Percentiles rank a stretch among this genome's conserved stretches.
Evolutionary conservation across 2,797 vertebrate genomes (phyloP).

Genomic region (Centropyge bicolor): DNA sequence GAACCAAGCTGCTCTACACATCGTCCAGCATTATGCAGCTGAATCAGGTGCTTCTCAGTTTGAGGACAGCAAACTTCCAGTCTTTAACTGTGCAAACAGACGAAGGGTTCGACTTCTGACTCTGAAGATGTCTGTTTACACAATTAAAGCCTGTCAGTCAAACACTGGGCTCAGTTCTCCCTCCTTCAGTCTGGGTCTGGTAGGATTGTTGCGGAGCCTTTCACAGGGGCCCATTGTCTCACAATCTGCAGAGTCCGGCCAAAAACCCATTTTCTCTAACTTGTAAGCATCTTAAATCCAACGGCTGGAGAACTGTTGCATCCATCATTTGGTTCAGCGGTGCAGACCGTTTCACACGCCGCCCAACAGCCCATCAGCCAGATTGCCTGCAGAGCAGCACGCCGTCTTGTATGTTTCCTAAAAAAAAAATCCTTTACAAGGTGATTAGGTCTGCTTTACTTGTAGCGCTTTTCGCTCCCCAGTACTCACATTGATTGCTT

Average conservation of each 20-base stretch:
- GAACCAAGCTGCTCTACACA: background rate
- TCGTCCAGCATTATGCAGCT: background rate
- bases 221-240: background rate
- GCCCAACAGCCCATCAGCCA: conserved; percentile 26
- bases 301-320: conserved; percentile 15
- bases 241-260: background rate
- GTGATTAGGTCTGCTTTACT: conserved; percentile 68
- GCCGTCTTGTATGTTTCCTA: conserved; percentile 23
- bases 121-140: background rate
- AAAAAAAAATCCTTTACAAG: conserved; percentile 46
- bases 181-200: background rate
- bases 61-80: background rate
- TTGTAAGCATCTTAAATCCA: conserved; percentile 7
- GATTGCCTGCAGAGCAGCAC: conserved; percentile 23
- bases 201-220: background rate
- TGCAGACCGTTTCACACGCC: conserved; percentile 31
- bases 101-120: background rate
- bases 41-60: background rate
- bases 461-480: conserved; percentile 48
- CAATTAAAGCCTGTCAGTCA: background rate
- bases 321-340: conserved; percentile 30
- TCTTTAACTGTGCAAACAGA: background rate
- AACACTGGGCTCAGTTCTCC: background rate
- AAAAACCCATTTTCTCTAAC: conserved; percentile 18
- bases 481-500: conserved; percentile 74